Base-by-base conservation (phyloP, 1,140 invertebrate genomes). In the Adoxophyes honmai region DNA sequence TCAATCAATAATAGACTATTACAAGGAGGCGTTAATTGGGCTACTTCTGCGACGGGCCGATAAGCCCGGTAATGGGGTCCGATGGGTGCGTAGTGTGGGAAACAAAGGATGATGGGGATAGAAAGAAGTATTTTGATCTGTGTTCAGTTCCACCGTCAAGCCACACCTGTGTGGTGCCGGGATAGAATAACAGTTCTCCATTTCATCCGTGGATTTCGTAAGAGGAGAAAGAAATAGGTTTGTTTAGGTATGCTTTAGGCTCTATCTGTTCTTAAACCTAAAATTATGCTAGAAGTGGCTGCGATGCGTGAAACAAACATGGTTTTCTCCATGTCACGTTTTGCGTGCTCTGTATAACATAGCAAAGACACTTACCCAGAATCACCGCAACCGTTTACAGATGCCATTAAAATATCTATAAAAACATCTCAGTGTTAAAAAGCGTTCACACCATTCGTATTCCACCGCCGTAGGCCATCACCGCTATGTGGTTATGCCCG, bases 391-490 rank as follows among this genome's bases (percentile, higher is more conserved):
- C 28, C 16, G 42, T 48, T 48, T 21, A 33, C 21, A 16, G 42
- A 44, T 18, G 10, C 39, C 18, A 48, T 48, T 48, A 48, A 48
- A 48, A 48, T 48, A 48, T 48, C 42, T 18, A 48, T 48, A 28
- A 48, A 48, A 11, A 16, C 15, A 6, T 2, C 11, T 48, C 42
- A 48, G 21, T 21, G 21, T 48, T 48, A 48, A 48, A 48, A 48
- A 48, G 42, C 42, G 21, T 48, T 13, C 42, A 48, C 42, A 48
- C 18, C 42, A 48, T 48, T 48, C 42, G 42, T 48, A 48, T 48
- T 48, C 42, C 10, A 18, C 42, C 42, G 18, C 16, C 18, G 18
- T 48, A 16, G 42, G 42, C 2, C n/a, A 28, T 28, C 2, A 6
- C 21, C 2, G 21, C 21, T 28, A 48, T 48, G 10, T n/a, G 9